Base-by-base conservation (phyloP, 2,113 vertebrate species). In the Ceratotherium simum region DNA sequence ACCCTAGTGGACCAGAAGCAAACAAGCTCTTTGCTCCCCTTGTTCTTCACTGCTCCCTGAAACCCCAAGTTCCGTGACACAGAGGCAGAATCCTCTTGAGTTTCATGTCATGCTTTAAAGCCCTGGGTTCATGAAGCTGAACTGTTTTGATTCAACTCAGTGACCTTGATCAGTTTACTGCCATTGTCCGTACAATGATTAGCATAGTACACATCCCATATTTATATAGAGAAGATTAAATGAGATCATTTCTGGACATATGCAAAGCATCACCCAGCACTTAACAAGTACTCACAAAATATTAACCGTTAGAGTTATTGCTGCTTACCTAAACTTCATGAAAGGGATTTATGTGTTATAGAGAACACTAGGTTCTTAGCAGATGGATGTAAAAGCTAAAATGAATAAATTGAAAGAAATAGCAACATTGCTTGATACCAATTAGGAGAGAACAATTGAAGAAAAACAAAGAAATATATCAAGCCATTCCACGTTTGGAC, bases 31-130 rank as follows among this genome's bases (percentile, higher is more conserved):
- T 14, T 7, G 56, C 78, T 65, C 25, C 20, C 23, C 64, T 6
- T 25, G 65, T 25, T 8, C 67, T 72, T 27, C 13, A 33, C 31
- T 9, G 3, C 2, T 64, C n/a, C 58, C 76, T 20, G 27, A 10
- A 1, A 36, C 1, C 29, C n/a, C 76, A 8, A 10, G 33, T 25
- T 39, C 25, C 6, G 6, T 6, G 23, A 46, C 5, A 3, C 2
- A 25, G 60, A 25, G 2, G 25, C n/a, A 36, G 31, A 64, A 58
- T 10, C 12, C 21, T 27, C 36, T 33, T 21, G 2, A 14, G 3
- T 13, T 0, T 39, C 13, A 12, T 5, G 25, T 29, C 18, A n/a
- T 31, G 8, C 13, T 27, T 64, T 67, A 27, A 4, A 46, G 25
- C 46, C 54, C 20, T 14, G 12, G 6, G 25, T 29, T 36, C 39